phyloP scores from a whole-genome alignment of 2,113 vertebrate species.

The Artemisiospiza belli region DNA sequence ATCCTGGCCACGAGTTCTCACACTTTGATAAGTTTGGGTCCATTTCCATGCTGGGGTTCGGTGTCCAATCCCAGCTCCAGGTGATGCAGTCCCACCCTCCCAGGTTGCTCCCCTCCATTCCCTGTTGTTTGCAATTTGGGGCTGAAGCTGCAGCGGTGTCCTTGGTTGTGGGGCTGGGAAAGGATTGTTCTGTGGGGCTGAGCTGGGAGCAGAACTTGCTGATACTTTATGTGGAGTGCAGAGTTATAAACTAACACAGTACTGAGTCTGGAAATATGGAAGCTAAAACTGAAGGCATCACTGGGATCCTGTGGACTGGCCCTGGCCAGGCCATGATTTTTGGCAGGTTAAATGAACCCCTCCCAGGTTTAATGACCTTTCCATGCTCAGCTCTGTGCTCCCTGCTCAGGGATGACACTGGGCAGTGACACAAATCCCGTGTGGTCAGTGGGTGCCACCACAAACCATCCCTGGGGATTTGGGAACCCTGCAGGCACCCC shows the following conservation, averaged over 20 bases:
- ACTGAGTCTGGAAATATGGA: fast-evolving
- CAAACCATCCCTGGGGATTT: background rate
- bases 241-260: background rate
- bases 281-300: background rate
- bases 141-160: background rate
- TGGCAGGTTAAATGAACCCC: too few relatives aligned
- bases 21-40: too few relatives aligned
- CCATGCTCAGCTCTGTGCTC: background rate
- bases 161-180: background rate
- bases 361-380: background rate
- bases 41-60: too few relatives aligned
- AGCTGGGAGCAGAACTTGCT: background rate
- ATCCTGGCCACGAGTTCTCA: too few relatives aligned
- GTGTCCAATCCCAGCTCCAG: too few relatives aligned
- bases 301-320: background rate
- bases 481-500: background rate
- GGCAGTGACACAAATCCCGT: background rate
- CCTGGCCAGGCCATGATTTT: background rate
- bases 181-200: background rate
- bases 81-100: background rate
- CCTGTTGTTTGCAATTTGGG: background rate
- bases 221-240: fast-evolving
- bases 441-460: fast-evolving
- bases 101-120: background rate
- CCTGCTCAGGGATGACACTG: background rate